These are phyloP conservation scores for Chloropsis hardwickii DNA, from an alignment of 2,113 vertebrate species.

Conservation along the genomic window DNA sequence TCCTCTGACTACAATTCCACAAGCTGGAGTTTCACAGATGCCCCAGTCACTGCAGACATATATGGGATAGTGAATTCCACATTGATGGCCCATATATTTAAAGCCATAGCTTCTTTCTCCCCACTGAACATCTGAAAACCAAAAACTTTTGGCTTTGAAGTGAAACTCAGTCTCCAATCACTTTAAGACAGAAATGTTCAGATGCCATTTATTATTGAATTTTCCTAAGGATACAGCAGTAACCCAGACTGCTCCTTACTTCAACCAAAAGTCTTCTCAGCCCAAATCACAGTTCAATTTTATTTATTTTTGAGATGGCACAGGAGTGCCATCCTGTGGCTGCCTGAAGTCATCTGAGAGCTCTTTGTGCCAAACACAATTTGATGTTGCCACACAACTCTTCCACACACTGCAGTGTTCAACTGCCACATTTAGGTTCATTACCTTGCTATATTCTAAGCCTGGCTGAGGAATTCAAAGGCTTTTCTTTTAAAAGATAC, in stretches of 20 bases:
- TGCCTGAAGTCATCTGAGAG: not conserved
- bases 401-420: not conserved
- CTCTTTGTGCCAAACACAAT: rapidly evolving
- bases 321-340: conserved; percentile 57
- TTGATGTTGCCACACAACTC: not conserved
- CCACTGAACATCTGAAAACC: not conserved
- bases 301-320: not conserved
- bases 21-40: not conserved
- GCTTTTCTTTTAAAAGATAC: not conserved
- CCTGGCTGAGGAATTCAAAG: not conserved
- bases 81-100: not conserved
- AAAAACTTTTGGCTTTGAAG: not conserved
- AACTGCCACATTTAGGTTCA: not conserved
- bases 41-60: not conserved
- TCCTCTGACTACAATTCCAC: not conserved
- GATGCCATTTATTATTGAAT: not conserved
- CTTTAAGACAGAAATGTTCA: not conserved
- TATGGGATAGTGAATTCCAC: not conserved
- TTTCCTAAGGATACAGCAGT: not conserved
- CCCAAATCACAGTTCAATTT: not conserved
- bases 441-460: not conserved
- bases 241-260: not conserved
- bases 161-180: not conserved
- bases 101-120: not conserved
- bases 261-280: not conserved